phyloP scores from a whole-genome alignment of 2,797 vertebrate genomes.

The Catostomus latipinnis region DNA sequence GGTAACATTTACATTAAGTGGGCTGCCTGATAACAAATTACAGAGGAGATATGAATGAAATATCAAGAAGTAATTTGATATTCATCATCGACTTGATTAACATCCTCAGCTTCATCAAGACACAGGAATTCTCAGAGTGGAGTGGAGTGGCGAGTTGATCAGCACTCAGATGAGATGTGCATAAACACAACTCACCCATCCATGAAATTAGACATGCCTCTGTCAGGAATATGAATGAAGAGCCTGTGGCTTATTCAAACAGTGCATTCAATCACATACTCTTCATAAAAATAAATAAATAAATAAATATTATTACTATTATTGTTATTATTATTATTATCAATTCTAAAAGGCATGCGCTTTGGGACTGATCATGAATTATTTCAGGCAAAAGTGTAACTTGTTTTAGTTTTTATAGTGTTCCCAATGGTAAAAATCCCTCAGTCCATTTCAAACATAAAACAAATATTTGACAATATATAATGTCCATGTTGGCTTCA shows the following conservation, averaged over 20 bases:
- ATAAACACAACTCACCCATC: conserved; percentile 36
- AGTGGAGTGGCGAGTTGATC: conserved; percentile 18
- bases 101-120: conserved; percentile 31
- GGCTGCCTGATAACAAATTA: conserved; percentile 32
- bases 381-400: neutral
- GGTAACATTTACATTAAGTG: conserved; percentile 12
- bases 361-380: neutral
- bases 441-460: neutral
- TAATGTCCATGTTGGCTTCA: no score
- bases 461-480: no score
- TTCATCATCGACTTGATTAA: conserved; percentile 19
- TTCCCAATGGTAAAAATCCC: neutral
- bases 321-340: no score
- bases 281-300: neutral
- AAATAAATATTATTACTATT: no score
- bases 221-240: conserved; percentile 72
- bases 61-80: conserved; percentile 32
- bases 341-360: neutral
- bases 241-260: conserved; percentile 69
- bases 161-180: conserved; percentile 45
- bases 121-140: conserved; percentile 11
- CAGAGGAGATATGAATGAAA: conserved; percentile 30
- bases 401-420: neutral
- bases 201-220: conserved; percentile 64
- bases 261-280: conserved; percentile 53